These are phyloP conservation scores for Drosophila buzzatii DNA, from an alignment of 2,888 invertebrate genomes.

Conservation along the genomic window DNA sequence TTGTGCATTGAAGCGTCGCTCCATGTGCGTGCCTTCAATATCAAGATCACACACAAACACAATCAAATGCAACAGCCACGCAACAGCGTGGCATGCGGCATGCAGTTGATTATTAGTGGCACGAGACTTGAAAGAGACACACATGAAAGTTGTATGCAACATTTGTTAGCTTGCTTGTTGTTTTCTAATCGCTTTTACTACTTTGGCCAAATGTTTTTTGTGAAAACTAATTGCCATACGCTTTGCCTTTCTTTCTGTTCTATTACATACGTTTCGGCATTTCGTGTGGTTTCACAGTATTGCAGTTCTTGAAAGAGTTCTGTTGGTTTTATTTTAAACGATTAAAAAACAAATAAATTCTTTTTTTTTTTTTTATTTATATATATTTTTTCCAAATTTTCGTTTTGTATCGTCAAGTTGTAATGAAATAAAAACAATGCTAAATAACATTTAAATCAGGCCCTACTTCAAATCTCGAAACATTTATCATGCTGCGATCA, in stretches of 20 bases:
- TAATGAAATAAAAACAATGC: slow-evolving; percentile 6
- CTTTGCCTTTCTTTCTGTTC: neutral
- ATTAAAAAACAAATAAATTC: neutral
- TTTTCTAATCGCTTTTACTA: slow-evolving; percentile 25
- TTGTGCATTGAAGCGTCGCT: slow-evolving; percentile 71
- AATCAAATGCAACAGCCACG: slow-evolving; percentile 33
- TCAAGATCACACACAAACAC: slow-evolving; percentile 59
- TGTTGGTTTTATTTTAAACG: neutral
- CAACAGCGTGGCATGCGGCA: slow-evolving; percentile 15
- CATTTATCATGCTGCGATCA: neutral
- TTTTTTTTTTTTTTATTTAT: slow-evolving; percentile 6
- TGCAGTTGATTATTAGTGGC: slow-evolving; percentile 34
- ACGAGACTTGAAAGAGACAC: slow-evolving; percentile 14
- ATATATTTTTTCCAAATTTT: slow-evolving; percentile 15
- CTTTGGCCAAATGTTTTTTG: slow-evolving; percentile 30
- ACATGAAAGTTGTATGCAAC: slow-evolving; percentile 41
- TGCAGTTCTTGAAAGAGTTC: neutral
- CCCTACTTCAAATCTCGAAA: slow-evolving; percentile 31
- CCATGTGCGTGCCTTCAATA: slow-evolving; percentile 77
- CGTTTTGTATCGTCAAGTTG: slow-evolving; percentile 8
- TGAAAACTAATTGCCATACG: slow-evolving; percentile 8
- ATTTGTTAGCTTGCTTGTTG: slow-evolving; percentile 15
- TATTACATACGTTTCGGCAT: slow-evolving; percentile 9
- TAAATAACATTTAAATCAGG: neutral
- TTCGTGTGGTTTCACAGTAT: neutral